Evolutionary conservation across 2,113 vertebrate genomes (phyloP).

Genomic region (Odontesthes bonariensis): DNA sequence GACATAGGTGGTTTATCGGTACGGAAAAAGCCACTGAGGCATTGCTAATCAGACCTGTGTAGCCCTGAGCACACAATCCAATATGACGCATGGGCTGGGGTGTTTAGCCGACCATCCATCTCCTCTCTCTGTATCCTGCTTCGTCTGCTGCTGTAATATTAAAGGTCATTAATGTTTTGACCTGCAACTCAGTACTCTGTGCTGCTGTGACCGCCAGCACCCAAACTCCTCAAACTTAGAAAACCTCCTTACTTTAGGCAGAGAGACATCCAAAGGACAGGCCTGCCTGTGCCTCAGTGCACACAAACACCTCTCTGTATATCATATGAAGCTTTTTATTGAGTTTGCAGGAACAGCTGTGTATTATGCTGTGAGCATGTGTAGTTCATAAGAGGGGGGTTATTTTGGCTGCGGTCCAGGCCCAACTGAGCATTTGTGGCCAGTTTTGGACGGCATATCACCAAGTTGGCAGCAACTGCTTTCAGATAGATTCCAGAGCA

Average conservation of each 20-base stretch:
- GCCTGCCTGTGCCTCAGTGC: neutral
- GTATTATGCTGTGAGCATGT: slow-evolving; percentile 44
- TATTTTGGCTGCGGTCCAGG: slow-evolving; percentile 48
- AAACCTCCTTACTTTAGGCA: neutral
- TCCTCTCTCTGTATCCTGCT: slow-evolving; percentile 36
- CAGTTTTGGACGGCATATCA: slow-evolving; percentile 56
- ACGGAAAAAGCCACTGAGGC: slow-evolving; percentile 59
- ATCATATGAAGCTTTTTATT: slow-evolving; percentile 14
- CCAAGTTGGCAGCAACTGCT: slow-evolving; percentile 60
- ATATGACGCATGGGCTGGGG: slow-evolving; percentile 36
- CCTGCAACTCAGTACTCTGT: slow-evolving; percentile 20
- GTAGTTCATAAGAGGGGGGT: slow-evolving; percentile 33
- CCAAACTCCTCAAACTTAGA: slow-evolving; percentile 19
- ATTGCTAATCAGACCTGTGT: slow-evolving; percentile 70
- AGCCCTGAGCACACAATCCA: slow-evolving; percentile 65
- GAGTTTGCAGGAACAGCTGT: slow-evolving; percentile 47
- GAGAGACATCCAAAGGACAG: neutral
- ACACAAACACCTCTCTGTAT: slow-evolving; percentile 16
- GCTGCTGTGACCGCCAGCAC: neutral
- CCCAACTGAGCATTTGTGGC: slow-evolving; percentile 42
- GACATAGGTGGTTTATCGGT: slow-evolving; percentile 53
- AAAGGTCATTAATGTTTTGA: slow-evolving; percentile 63
- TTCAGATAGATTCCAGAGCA: slow-evolving; percentile 36
- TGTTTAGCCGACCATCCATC: slow-evolving; percentile 42
- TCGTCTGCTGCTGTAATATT: slow-evolving; percentile 38